A percentile compares a stretch with the other conserved stretches of the same genome.
Conservation (phyloP, 2,797 vertebrate species). For the Tragopan temminckii region DNA sequence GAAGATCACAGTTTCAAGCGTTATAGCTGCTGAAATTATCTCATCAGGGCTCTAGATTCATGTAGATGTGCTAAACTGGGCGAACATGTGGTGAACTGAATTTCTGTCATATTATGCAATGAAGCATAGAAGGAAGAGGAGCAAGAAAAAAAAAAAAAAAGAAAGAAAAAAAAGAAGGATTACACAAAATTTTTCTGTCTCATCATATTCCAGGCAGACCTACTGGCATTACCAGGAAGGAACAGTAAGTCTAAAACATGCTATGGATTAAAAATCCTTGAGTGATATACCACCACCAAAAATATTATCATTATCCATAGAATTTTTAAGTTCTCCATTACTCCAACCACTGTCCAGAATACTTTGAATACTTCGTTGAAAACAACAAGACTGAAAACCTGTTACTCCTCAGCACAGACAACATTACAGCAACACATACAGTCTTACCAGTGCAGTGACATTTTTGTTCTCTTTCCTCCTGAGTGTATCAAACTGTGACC, state of each 20-base stretch:
- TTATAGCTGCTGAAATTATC: background rate
- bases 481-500: conserved; percentile 93
- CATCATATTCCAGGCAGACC: background rate
- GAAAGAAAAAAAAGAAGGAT: background rate
- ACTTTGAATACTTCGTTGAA: background rate
- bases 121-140: background rate
- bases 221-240: background rate
- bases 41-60: background rate
- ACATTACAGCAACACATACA: background rate
- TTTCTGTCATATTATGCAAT: background rate
- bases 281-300: rapidly evolving
- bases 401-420: background rate
- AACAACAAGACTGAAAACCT: background rate
- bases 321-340: background rate
- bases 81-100: background rate
- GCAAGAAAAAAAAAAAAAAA: background rate
- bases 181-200: background rate
- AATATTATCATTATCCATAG: rapidly evolving
- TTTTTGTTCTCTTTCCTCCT: conserved; percentile 93
- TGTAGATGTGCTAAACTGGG: background rate
- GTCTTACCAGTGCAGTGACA: conserved; percentile 91
- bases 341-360: background rate
- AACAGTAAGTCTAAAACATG: background rate
- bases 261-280: background rate
- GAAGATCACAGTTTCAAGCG: background rate